A percentile compares a stretch with the other conserved stretches of the same genome.
Evolutionary conservation across 2,113 vertebrate genomes (phyloP).

Genomic region (Elephantulus edwardii): DNA sequence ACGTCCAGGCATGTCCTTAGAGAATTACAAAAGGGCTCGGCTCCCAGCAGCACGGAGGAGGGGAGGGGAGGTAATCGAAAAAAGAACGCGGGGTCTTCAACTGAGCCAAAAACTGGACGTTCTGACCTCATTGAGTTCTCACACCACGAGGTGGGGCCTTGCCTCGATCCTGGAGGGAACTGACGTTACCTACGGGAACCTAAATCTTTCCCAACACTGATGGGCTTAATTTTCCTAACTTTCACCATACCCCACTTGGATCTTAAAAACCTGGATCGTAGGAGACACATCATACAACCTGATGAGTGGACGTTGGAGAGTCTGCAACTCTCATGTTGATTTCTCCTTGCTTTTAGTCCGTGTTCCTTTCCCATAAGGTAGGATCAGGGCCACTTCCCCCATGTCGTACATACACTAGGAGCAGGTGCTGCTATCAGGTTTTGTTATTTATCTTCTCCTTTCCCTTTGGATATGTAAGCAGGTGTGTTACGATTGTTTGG

Average conservation of each 20-base stretch:
- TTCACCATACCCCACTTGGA: background rate
- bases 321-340: background rate
- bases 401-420: background rate
- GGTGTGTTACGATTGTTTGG: background rate
- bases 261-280: too few relatives aligned
- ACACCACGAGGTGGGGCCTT: background rate
- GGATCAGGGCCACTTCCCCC: background rate
- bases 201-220: too few relatives aligned
- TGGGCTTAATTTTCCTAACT: background rate
- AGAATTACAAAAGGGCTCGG: too few relatives aligned
- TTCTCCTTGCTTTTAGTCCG: background rate
- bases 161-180: background rate
- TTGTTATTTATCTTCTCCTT: constrained; percentile 1
- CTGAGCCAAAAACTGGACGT: background rate
- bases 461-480: background rate
- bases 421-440: background rate
- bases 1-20: too few relatives aligned
- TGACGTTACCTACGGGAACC: background rate
- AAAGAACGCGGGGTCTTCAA: accelerated
- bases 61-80: background rate
- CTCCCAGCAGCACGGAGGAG: too few relatives aligned
- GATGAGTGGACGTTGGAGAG: background rate
- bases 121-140: background rate
- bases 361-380: background rate
- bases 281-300: too few relatives aligned